These are phyloP conservation scores for Anneissia japonica DNA, from an alignment of 35 echinoderm and acorn worm genomes.

Conservation along the genomic window DNA sequence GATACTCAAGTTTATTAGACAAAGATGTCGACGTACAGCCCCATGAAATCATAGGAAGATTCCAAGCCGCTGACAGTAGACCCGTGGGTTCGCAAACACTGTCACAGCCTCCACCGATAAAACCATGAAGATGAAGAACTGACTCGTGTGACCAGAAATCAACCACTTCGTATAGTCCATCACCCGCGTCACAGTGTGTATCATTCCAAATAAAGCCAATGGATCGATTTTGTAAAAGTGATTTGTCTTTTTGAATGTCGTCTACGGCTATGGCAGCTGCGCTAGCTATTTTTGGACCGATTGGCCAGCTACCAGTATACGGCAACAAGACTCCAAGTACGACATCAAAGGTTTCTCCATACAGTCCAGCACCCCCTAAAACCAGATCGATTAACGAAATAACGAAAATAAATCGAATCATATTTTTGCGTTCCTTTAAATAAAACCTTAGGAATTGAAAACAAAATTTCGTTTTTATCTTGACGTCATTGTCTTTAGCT, in stretches of 20 bases:
- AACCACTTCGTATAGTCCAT: constrained; percentile 37
- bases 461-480: no score
- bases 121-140: constrained; percentile 12
- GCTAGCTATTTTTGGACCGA: constrained; percentile 39
- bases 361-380: background rate
- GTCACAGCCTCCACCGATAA: constrained; percentile 66
- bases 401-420: background rate
- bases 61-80: constrained; percentile 41
- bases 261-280: constrained; percentile 50
- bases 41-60: constrained; percentile 68
- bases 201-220: constrained; percentile 58
- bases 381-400: background rate
- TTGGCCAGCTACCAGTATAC: constrained; percentile 38
- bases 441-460: no score
- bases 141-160: constrained; percentile 19
- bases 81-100: constrained; percentile 64
- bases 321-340: constrained; percentile 43
- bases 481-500: no score
- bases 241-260: constrained; percentile 23
- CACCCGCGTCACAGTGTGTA: constrained; percentile 44
- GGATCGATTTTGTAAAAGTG: constrained; percentile 26
- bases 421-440: no score
- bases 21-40: constrained; percentile 29
- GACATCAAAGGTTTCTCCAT: constrained; percentile 4
- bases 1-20: constrained; percentile 48